A percentile compares a stretch with the other conserved stretches of the same genome.
Conservation (phyloP, 2,797 vertebrate species). For the Sebastolobus alascanus region DNA sequence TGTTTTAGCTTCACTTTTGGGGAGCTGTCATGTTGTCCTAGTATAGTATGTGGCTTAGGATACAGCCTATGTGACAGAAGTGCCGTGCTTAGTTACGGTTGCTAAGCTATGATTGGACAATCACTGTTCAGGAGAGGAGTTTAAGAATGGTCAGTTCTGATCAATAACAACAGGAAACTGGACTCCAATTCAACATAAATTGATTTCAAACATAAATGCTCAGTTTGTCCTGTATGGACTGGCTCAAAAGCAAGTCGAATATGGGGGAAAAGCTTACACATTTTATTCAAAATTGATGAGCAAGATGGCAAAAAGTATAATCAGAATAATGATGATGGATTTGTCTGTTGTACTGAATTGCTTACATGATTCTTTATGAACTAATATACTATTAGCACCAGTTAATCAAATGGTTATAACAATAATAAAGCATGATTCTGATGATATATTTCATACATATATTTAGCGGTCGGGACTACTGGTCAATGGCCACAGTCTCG, state of each 20-base stretch:
- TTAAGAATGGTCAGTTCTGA: neutral
- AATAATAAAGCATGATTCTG: neutral
- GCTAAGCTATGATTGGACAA: neutral
- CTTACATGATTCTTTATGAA: neutral
- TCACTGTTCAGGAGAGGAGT: neutral
- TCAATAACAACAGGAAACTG: neutral
- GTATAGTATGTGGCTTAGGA: neutral
- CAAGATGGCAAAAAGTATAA: neutral
- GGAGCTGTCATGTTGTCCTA: rapidly evolving
- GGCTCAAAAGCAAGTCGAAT: neutral
- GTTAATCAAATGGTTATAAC: neutral
- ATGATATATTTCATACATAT: constrained; percentile 1
- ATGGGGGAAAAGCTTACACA: neutral
- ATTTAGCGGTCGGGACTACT: constrained; percentile 6
- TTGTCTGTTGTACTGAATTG: neutral
- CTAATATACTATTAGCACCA: neutral
- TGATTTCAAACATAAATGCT: neutral
- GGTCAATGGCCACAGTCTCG: constrained; percentile 2
- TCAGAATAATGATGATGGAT: neutral
- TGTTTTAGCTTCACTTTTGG: neutral
- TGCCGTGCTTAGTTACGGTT: neutral
- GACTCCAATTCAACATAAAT: neutral
- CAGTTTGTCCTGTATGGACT: neutral
- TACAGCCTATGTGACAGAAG: neutral
- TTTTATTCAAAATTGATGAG: neutral